Conservation (phyloP, 2,113 vertebrate genomes). For the Ellobius talpinus region DNA sequence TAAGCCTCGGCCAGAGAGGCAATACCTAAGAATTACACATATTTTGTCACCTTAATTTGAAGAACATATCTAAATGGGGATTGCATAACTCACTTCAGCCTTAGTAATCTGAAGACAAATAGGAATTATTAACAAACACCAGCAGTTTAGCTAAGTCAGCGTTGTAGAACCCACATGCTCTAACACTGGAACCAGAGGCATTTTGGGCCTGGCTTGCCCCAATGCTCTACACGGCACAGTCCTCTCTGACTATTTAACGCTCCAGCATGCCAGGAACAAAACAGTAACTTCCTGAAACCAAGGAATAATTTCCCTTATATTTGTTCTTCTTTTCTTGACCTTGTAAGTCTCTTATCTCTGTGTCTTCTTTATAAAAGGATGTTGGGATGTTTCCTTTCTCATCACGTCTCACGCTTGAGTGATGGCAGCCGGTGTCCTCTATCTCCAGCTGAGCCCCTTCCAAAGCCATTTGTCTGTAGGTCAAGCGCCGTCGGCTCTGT, state of each 20-base stretch:
- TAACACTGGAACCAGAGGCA: not conserved
- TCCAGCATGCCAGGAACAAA: conserved; percentile 40
- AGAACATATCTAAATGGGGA: conserved; percentile 19
- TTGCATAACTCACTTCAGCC: conserved; percentile 10
- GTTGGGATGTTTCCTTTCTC: conserved; percentile 5
- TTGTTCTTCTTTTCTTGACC: conserved; percentile 52
- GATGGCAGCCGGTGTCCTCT: not conserved
- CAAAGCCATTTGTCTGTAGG: not conserved
- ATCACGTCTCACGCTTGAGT: not conserved
- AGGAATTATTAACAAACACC: conserved; percentile 43
- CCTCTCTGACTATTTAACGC: not conserved
- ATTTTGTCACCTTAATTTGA: conserved; percentile 39
- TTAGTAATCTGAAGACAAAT: conserved; percentile 44
- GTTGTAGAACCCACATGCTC: not conserved
- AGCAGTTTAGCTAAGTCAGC: not conserved
- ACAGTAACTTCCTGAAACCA: conserved; percentile 57
- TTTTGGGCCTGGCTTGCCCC: not conserved
- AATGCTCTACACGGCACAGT: not conserved
- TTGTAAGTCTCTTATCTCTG: conserved; percentile 35
- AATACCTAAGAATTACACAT: conserved; percentile 30
- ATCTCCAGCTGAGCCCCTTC: not conserved
- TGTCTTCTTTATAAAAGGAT: conserved; percentile 44
- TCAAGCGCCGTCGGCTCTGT: conserved; percentile 18
- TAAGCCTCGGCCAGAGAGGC: not conserved
- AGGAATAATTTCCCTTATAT: conserved; percentile 47